phyloP scores from a whole-genome alignment of 2,797 vertebrate genomes.

The Orientallactaga sibirica region DNA sequence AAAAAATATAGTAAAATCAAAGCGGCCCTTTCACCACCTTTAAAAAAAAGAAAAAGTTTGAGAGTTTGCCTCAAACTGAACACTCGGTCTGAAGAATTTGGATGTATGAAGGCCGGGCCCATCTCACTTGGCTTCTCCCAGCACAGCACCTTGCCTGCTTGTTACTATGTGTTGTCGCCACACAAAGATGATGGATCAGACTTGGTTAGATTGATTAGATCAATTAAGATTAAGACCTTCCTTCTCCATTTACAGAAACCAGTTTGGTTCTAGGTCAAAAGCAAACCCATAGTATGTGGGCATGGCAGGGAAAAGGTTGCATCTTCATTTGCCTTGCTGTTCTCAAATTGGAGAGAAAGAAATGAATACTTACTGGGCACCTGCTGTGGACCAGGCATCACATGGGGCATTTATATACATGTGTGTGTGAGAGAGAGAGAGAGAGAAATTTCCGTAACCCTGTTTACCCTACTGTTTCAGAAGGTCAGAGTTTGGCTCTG shows the following conservation, averaged over 20 bases:
- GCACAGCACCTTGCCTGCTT: slow-evolving; percentile 5
- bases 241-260: slow-evolving; percentile 38
- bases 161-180: neutral
- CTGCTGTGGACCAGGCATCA: neutral
- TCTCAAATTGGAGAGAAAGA: neutral
- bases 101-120: neutral
- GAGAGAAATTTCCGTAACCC: too few species aligned
- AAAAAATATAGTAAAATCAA: too few species aligned
- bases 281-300: neutral
- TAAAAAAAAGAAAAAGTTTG: too few species aligned
- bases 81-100: neutral
- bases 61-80: neutral
- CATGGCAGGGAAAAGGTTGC: neutral
- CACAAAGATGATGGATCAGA: slow-evolving; percentile 11
- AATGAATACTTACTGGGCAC: neutral
- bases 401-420: neutral
- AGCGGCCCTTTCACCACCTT: too few species aligned
- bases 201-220: slow-evolving; percentile 53
- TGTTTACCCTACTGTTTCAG: slow-evolving; percentile 11
- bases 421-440: too few species aligned
- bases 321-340: neutral
- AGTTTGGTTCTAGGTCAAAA: slow-evolving; percentile 21
- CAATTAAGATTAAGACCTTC: slow-evolving; percentile 28
- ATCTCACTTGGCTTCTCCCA: neutral
- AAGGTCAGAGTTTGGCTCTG: slow-evolving; percentile 11